Evolutionary conservation across 1,140 invertebrate genomes (phyloP).

Genomic region (Wiebesia pumilae): DNA sequence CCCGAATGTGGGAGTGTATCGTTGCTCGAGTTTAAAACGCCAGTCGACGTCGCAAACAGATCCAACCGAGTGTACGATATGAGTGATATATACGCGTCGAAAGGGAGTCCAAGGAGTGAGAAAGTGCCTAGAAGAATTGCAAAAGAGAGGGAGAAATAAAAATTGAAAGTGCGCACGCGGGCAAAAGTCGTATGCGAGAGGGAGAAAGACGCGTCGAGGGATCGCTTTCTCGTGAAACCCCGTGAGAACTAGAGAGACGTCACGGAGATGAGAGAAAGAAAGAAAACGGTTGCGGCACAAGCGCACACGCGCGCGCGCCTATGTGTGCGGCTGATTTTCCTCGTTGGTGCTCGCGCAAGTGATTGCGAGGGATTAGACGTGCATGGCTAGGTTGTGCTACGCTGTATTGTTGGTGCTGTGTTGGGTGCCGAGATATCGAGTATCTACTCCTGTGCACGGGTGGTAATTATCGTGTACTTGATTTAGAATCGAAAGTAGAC

Average conservation of each 20-base stretch:
- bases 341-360: neutral
- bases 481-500: constrained; percentile 31
- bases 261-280: neutral
- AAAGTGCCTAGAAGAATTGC: neutral
- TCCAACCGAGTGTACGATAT: neutral
- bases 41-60: constrained; percentile 6
- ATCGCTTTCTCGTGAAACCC: neutral
- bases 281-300: neutral
- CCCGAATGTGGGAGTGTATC: constrained; percentile 6
- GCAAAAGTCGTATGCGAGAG: constrained; percentile 35
- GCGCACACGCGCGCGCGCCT: neutral
- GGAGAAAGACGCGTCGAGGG: neutral
- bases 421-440: constrained; percentile 11
- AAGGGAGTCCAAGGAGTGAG: constrained; percentile 4
- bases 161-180: constrained; percentile 25
- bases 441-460: constrained; percentile 31
- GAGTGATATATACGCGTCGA: neutral
- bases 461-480: constrained; percentile 9
- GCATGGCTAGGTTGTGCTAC: no score
- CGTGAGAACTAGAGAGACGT: neutral
- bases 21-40: neutral
- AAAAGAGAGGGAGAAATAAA: constrained; percentile 21
- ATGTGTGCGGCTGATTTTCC: constrained; percentile 18
- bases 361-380: constrained; percentile 45
- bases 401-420: neutral